phyloP scores from a whole-genome alignment of 2,113 vertebrate genomes.

The Microtus richardsoni region DNA sequence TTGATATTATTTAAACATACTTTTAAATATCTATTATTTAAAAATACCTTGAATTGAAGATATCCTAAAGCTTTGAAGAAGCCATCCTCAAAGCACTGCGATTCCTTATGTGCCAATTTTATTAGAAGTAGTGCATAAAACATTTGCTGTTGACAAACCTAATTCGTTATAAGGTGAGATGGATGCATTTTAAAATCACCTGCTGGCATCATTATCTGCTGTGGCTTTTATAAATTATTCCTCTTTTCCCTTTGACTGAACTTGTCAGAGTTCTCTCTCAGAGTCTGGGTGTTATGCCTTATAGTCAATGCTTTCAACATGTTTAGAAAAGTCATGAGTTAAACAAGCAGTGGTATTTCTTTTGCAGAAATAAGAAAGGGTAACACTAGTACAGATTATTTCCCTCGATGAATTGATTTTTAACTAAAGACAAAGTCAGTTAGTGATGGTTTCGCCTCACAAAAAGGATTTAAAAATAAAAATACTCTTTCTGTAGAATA shows the following conservation, averaged over 20 bases:
- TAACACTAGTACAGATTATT: slow-evolving; percentile 78
- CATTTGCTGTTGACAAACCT: slow-evolving; percentile 89
- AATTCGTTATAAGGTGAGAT: slow-evolving; percentile 89
- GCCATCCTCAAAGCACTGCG: slow-evolving; percentile 85
- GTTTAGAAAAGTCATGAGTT: slow-evolving; percentile 84
- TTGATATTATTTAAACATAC: slow-evolving; percentile 89
- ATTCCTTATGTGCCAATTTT: slow-evolving; percentile 82
- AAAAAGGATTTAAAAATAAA: slow-evolving; percentile 75
- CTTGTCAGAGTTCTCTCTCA: slow-evolving; percentile 85
- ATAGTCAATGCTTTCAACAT: slow-evolving; percentile 83
- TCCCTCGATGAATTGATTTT: slow-evolving; percentile 75
- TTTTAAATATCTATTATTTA: slow-evolving; percentile 91
- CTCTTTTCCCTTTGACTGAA: slow-evolving; percentile 87
- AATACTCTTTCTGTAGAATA: slow-evolving; percentile 25
- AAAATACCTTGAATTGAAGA: slow-evolving; percentile 86
- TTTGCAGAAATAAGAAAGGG: slow-evolving; percentile 81
- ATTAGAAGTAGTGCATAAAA: slow-evolving; percentile 89
- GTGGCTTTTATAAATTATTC: slow-evolving; percentile 89
- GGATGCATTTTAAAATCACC: slow-evolving; percentile 88
- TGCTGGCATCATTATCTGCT: slow-evolving; percentile 87
- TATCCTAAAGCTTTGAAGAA: slow-evolving; percentile 86
- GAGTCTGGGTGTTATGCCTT: slow-evolving; percentile 79
- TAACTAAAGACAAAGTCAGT: slow-evolving; percentile 79
- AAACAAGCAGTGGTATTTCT: slow-evolving; percentile 77
- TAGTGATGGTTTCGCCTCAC: slow-evolving; percentile 67